Base-by-base conservation (phyloP, 2,888 invertebrate genomes). In the Philonicus albiceps region DNA sequence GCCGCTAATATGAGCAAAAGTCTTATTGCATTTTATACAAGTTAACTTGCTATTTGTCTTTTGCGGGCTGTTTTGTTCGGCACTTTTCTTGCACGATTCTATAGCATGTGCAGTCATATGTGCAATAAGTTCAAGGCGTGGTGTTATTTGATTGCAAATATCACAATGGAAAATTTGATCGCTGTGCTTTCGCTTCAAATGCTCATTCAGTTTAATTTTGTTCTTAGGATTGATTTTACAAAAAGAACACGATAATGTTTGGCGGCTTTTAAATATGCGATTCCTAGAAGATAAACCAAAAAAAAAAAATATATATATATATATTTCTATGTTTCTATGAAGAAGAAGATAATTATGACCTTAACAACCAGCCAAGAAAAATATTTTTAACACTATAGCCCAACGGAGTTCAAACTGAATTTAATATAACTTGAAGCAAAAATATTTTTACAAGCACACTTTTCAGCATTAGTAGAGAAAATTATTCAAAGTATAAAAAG, bases 21-120 rank as follows among this genome's bases (percentile, higher is more conserved):
- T 91, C 88, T 93, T 93, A 3, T 91, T 91, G 89, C 94, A 94
- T 53, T 92, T 90, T 13, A 92, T 93, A 88, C 94, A 94, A 1
- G 92, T 92, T 34, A 93, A 92, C 2, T 90, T 91, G 0, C 30
- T 87, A 34, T 72, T 19, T 53, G 34, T 6, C 49, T 80, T 80
- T 73, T 87, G 73, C 34, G 80, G 81, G 64, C 86, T 85, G 22
- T 87, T 87, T 85, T 85, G 49, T 13, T 40, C 40, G 31, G 75
- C 72, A 37, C 34, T 75, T 4, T 72, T 86, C n/a, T 86, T 81
- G 16, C 19, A 22, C 11, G 55, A 43, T 27, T 81, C 76, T 64
- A 87, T 55, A 11, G 92, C 92, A 89, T 93, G 93, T 2, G 89
- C 87, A 6, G 92, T 91, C 93, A 93, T 92, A 90, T 93, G 93